Conservation (phyloP, 2,113 vertebrate genomes). For the Donacobius atricapilla region DNA sequence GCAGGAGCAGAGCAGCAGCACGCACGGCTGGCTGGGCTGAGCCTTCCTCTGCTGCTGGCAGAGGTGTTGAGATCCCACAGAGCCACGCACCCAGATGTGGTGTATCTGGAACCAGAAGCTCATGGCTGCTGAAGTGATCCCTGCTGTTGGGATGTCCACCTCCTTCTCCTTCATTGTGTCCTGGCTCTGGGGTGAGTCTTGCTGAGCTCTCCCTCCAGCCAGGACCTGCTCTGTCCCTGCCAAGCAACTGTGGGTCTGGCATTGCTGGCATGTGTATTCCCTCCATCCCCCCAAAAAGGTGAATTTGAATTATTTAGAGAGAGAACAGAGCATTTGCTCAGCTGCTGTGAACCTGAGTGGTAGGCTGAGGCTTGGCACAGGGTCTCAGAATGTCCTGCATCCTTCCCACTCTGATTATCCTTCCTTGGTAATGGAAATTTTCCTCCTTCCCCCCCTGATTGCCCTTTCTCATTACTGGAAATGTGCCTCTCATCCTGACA, state of each 20-base stretch:
- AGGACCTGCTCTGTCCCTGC: background rate
- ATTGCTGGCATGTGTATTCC: background rate
- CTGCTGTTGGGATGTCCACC: background rate
- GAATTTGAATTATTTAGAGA: background rate
- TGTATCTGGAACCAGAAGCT: background rate
- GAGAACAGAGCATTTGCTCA: background rate
- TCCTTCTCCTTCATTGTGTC: accelerated
- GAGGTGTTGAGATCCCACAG: background rate
- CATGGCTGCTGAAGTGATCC: background rate
- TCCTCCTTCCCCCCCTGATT: background rate
- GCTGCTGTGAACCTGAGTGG: background rate
- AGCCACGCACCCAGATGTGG: accelerated
- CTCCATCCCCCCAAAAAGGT: background rate
- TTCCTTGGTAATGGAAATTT: background rate
- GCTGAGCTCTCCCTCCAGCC: background rate
- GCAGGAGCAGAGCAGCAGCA: background rate
- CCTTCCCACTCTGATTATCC: background rate
- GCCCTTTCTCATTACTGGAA: background rate
- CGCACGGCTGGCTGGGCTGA: background rate
- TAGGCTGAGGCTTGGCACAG: background rate
- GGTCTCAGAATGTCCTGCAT: background rate
- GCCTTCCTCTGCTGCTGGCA: background rate
- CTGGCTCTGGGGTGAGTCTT: background rate
- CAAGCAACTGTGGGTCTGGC: background rate
- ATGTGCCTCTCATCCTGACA: background rate